These are phyloP conservation scores for Pangasius mekongensis DNA, from an alignment of 2,797 vertebrate genomes.

Conservation along the genomic window DNA sequence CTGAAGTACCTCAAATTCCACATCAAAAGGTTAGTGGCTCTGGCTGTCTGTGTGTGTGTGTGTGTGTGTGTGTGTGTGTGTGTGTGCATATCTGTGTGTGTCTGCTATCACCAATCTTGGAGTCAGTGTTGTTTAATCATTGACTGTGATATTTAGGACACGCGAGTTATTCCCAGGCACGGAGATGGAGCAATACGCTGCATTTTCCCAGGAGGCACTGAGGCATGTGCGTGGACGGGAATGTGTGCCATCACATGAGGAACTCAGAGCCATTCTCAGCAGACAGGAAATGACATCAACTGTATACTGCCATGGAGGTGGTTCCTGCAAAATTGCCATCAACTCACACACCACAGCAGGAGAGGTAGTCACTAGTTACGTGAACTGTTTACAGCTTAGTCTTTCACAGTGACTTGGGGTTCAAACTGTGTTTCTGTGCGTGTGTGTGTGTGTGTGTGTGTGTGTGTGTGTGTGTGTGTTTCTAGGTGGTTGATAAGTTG, in stretches of 20 bases:
- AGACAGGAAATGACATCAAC: conserved; percentile 94
- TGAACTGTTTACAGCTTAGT: conserved; percentile 8
- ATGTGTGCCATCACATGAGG: conserved; percentile 90
- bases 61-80: neutral
- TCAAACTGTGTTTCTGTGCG: neutral
- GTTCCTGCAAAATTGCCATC: conserved; percentile 96
- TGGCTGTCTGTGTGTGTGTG: neutral
- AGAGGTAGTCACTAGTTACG: conserved; percentile 77
- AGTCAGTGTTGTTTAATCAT: neutral
- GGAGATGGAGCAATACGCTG: conserved; percentile 89
- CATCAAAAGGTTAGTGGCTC: conserved; percentile 85
- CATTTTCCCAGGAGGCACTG: conserved; percentile 86
- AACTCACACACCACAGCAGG: conserved; percentile 95
- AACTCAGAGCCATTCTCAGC: conserved; percentile 87
- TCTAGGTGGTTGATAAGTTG: conserved; percentile 87
- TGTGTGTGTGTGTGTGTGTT: neutral
- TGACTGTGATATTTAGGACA: conserved; percentile 73
- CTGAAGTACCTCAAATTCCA: conserved; percentile 95
- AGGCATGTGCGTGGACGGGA: conserved; percentile 89
- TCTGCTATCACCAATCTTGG: neutral
- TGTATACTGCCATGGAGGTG: conserved; percentile 93
- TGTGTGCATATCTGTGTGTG: neutral
- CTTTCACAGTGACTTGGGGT: neutral
- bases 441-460: neutral
- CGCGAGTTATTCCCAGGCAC: conserved; percentile 87